Evolutionary conservation across 2,888 invertebrate genomes (phyloP).

Genomic region (Barypeithes pellucidus): DNA sequence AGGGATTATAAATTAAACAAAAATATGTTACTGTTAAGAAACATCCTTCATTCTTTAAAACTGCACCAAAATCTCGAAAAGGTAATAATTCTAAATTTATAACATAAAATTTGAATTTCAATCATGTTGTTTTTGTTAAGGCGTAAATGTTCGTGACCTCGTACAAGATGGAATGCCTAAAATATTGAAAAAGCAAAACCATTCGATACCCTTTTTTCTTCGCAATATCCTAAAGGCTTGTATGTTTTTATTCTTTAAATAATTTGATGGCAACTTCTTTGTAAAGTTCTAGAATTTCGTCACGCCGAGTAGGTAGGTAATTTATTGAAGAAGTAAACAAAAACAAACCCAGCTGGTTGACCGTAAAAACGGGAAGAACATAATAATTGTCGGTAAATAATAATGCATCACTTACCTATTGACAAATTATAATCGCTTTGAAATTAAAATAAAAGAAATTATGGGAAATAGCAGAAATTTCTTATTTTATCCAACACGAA

Average conservation of each 20-base stretch:
- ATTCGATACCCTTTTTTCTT: neutral
- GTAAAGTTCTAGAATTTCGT: slow-evolving; percentile 7
- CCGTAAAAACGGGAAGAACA: slow-evolving; percentile 1
- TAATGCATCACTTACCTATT: slow-evolving; percentile 14
- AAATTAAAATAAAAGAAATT: slow-evolving; percentile 26
- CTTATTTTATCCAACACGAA: slow-evolving; percentile 66
- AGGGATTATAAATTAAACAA: slow-evolving; percentile 12
- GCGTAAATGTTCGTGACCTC: slow-evolving; percentile 24
- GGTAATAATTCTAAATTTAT: slow-evolving; percentile 6
- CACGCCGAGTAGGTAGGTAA: slow-evolving; percentile 10
- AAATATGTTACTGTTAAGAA: neutral
- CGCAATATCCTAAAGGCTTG: neutral
- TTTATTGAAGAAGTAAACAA: slow-evolving; percentile 35
- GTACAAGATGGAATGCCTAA: slow-evolving; percentile 4
- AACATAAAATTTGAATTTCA: neutral
- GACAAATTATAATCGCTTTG: slow-evolving; percentile 7
- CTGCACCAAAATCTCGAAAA: neutral
- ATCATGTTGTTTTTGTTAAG: slow-evolving; percentile 16
- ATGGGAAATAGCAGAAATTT: slow-evolving; percentile 26
- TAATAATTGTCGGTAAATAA: neutral
- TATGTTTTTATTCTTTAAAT: neutral
- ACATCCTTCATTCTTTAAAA: neutral
- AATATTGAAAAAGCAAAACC: neutral
- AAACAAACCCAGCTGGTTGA: slow-evolving; percentile 43
- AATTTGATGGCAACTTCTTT: neutral